A percentile compares a stretch with the other conserved stretches of the same genome.
Evolutionary conservation across 2,888 invertebrate species (phyloP).

Genomic region (Drosophila anomalata): DNA sequence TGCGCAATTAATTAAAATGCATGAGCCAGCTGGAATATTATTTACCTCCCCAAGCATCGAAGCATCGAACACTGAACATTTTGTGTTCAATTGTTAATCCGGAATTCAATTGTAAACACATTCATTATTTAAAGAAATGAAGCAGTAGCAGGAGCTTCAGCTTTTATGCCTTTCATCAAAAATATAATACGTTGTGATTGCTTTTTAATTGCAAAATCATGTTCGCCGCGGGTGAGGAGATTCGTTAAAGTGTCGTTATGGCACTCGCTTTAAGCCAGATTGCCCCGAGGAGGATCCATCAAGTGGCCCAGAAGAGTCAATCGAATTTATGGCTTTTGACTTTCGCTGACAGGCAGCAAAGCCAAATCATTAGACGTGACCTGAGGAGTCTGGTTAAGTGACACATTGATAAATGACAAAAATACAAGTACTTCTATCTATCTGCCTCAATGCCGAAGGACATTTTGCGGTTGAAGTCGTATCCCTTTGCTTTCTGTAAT

Average conservation of each 20-base stretch:
- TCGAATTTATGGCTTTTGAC: conserved; percentile 38
- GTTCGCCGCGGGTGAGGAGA: conserved; percentile 12
- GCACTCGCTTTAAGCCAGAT: conserved; percentile 4
- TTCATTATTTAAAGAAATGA: conserved; percentile 15
- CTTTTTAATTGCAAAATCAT: conserved; percentile 44
- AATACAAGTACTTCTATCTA: background rate
- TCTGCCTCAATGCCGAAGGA: conserved; percentile 1
- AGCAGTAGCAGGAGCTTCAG: background rate
- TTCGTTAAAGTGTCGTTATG: conserved; percentile 23
- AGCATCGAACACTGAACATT: background rate
- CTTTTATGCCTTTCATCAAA: background rate
- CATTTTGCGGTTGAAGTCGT: conserved; percentile 7
- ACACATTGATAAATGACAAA: conserved; percentile 65
- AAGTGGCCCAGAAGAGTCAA: conserved; percentile 32
- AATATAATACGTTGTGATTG: conserved; percentile 32
- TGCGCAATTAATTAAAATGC: conserved; percentile 44
- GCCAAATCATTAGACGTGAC: conserved; percentile 51
- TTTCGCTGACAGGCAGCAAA: conserved; percentile 42
- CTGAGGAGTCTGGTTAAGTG: conserved; percentile 57
- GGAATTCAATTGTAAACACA: conserved; percentile 22
- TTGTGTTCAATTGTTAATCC: conserved; percentile 15
- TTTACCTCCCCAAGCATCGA: background rate
- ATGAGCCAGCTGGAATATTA: conserved; percentile 26
- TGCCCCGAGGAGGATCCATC: background rate
- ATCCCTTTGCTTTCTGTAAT: conserved; percentile 14